Base-by-base conservation (phyloP, 2,113 vertebrate species). In the Pygoscelis adeliae region DNA sequence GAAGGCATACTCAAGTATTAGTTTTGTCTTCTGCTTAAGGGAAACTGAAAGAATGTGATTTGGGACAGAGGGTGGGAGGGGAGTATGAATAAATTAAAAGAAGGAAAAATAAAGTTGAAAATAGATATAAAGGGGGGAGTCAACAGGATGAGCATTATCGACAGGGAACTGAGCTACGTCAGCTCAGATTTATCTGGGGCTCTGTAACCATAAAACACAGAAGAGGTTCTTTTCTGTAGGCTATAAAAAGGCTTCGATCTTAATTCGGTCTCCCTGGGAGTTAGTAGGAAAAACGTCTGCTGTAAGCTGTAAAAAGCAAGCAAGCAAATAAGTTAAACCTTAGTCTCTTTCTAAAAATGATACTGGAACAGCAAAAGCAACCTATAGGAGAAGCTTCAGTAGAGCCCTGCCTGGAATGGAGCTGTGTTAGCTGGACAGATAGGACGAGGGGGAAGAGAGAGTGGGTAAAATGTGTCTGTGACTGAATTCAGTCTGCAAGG, bases 401-500 rank as follows among this genome's bases (percentile, higher is more conserved):
- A 6, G 47, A 55, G 40, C 34, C 13, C 49, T 52, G 52, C 14
- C 18, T 27, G 61, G 52, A 11, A 0, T 6, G 34, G 55, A 72
- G 70, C 50, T 40, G 44, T 10, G 25, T 18, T 53, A n/a, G 40
- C 70, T 36, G 74, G 15, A 0, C 63, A 20, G 72, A 19, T 4
- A 8, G 42, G 44, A 9, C 0, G 0, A 23, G 40, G 32, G 21
- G 29, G 2, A 12, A 36, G n/a, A 56, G n/a, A 9, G 32, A 13
- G 30, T 1, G 0, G 32, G 6, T 20, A 4, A 50, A 66, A 46
- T 7, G 29, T 55, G 55, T 13, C 53, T 21, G 13, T 9, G 49
- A 4, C n/a, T 44, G 59, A 61, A 8, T 70, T 58, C 0, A 0
- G 3, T 38, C 73, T 87, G 47, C 47, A 61, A 30, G 61, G 67